These are phyloP conservation scores for Myotis lucifugus DNA, from an alignment of 2,113 vertebrate species.

Conservation along the genomic window DNA sequence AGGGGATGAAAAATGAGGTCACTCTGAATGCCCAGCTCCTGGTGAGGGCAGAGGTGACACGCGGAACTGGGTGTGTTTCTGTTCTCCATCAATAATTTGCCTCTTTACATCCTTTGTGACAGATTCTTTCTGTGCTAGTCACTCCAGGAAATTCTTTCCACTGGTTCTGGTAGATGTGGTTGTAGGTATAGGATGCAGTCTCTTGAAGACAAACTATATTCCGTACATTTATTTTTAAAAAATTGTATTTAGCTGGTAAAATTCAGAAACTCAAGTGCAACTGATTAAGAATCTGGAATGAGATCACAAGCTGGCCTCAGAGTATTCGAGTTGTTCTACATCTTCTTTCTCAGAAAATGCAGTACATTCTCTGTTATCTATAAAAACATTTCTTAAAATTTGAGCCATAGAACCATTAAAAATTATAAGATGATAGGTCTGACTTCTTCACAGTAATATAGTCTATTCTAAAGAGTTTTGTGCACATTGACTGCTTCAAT, in stretches of 20 bases:
- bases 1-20: neutral
- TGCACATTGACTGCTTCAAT: neutral
- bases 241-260: neutral
- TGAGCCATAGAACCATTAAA: neutral
- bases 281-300: neutral
- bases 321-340: neutral
- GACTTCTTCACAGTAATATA: neutral
- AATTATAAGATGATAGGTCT: neutral
- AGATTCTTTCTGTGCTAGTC: neutral
- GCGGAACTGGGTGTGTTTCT: neutral
- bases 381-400: slow-evolving; percentile 2
- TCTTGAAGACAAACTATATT: neutral
- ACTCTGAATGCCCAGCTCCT: neutral
- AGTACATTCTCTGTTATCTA: neutral
- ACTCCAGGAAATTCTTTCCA: neutral
- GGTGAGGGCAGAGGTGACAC: neutral
- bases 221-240: neutral
- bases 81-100: neutral
- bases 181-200: neutral
- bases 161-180: neutral
- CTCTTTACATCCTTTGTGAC: neutral
- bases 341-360: neutral
- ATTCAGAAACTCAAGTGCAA: slow-evolving; percentile 38
- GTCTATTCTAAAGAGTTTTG: neutral
- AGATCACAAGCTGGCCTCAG: neutral